Evolutionary conservation across 2,113 vertebrate genomes (phyloP).

Genomic region (Leucoraja erinaceus): DNA sequence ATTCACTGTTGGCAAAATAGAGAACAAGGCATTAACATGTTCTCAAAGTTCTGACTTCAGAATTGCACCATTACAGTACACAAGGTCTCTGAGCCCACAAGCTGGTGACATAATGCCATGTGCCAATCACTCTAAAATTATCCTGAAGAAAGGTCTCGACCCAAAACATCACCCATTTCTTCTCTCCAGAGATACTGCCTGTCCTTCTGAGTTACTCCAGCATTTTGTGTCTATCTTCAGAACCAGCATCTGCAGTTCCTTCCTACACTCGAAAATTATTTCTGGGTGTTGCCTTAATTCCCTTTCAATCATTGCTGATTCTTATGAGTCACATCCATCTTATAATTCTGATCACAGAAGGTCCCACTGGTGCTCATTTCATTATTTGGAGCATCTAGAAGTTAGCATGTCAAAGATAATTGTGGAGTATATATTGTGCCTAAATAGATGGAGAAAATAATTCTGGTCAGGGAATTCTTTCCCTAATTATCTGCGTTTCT

Average conservation of each 20-base stretch:
- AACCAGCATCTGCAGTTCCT: no score
- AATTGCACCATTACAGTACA: not conserved
- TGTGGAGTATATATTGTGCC: not conserved
- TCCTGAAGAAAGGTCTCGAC: no score
- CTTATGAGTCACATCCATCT: not conserved
- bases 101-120: no score
- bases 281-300: not conserved
- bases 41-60: not conserved
- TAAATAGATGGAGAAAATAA: not conserved
- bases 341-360: not conserved
- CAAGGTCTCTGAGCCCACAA: not conserved
- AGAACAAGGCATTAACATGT: not conserved
- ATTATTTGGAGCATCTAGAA: no score
- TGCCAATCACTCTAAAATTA: not conserved
- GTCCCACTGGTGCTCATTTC: not conserved
- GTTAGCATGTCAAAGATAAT: not conserved
- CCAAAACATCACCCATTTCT: no score
- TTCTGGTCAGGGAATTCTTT: not conserved
- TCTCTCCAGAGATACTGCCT: no score
- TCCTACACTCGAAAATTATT: no score
- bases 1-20: not conserved
- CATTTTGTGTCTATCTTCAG: no score
- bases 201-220: no score
- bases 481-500: not conserved
- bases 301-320: not conserved